These are phyloP conservation scores for Onychomys leucogaster DNA, from an alignment of 2,797 vertebrate species.

Conservation along the genomic window DNA sequence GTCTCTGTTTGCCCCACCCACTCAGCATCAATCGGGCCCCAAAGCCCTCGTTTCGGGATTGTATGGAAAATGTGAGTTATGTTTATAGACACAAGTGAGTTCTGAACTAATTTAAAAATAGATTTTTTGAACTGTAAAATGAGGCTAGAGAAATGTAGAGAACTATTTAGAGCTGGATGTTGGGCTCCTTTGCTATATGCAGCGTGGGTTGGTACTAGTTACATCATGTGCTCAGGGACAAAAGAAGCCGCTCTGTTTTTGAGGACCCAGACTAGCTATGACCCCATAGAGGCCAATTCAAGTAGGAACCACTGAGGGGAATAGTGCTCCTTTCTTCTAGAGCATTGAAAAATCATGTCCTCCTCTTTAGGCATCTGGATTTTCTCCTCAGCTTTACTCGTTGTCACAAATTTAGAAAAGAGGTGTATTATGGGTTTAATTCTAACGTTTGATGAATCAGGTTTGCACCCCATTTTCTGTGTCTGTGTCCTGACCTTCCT, in stretches of 20 bases:
- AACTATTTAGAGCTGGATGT: constrained; percentile 67
- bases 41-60: constrained; percentile 56
- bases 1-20: constrained; percentile 45
- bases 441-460: background rate
- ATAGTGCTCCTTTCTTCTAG: background rate
- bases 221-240: background rate
- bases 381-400: background rate
- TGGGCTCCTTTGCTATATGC: constrained; percentile 16
- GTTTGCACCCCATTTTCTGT: background rate
- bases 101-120: constrained; percentile 72
- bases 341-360: background rate
- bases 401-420: background rate
- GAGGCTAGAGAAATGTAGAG: constrained; percentile 68
- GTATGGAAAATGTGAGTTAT: constrained; percentile 80
- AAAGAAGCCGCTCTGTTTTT: background rate
- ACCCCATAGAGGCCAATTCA: background rate
- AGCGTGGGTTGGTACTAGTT: constrained; percentile 29
- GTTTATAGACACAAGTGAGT: constrained; percentile 77
- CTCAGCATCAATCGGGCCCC: constrained; percentile 32
- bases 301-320: background rate
- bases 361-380: background rate
- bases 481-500: background rate
- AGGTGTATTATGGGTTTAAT: background rate
- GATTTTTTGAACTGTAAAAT: constrained; percentile 71
- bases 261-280: background rate